A percentile compares a stretch with the other conserved stretches of the same genome.
These are phyloP conservation scores for Adelphocoris suturalis DNA, from an alignment of 2,888 invertebrate species.

Conservation along the genomic window DNA sequence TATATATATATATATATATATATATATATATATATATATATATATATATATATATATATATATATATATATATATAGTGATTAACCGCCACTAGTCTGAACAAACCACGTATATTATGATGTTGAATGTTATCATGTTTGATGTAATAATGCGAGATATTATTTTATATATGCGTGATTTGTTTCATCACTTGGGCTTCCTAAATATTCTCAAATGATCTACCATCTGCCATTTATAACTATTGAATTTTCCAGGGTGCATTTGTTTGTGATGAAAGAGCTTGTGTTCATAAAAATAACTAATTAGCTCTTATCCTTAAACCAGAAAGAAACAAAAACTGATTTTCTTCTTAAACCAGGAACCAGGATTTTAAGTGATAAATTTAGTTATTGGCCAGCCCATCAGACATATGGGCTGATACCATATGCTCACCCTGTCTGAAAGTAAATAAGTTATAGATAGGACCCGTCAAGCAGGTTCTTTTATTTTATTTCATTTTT, in stretches of 20 bases:
- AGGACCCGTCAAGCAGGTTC: too few species aligned
- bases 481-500: too few species aligned
- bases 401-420: too few species aligned
- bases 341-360: too few species aligned
- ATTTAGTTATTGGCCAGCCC: too few species aligned
- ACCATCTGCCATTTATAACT: not conserved
- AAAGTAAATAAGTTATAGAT: too few species aligned
- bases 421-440: too few species aligned
- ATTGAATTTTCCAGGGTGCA: not conserved
- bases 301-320: too few species aligned
- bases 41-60: too few species aligned
- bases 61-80: conserved; percentile 13
- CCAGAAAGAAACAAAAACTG: not conserved
- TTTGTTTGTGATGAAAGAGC: not conserved
- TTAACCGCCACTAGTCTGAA: conserved; percentile 48
- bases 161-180: conserved; percentile 4
- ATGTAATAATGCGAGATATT: not conserved
- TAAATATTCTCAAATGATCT: not conserved
- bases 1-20: too few species aligned
- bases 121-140: conserved; percentile 26
- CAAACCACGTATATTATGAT: conserved; percentile 33
- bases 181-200: not conserved
- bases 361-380: too few species aligned
- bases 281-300: conserved; percentile 7
- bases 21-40: too few species aligned